Evolutionary conservation across 1,140 invertebrate species (phyloP), one percentile per base, ranked within the genome.

Genomic region (Pygmarrhopalites habei): DNA sequence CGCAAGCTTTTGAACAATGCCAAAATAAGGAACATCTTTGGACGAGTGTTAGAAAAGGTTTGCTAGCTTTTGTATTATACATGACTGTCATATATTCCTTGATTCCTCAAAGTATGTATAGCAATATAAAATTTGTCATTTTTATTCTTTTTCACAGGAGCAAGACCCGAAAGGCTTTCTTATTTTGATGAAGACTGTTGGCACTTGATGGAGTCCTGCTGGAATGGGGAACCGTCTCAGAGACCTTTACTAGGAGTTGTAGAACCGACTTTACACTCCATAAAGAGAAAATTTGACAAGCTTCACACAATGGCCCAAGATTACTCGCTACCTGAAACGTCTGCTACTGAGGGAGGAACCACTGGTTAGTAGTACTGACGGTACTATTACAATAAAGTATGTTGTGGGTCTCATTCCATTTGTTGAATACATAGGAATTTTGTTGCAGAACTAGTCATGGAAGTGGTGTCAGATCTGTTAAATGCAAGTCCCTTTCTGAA

Each of bases 1-100:
- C 92, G 2, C 81, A 82, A 53, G 83, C 85, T 2, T 94, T 92
- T 77, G 89, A 93, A 72, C 83, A 87, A 65, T 93, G 90, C 75
- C 84, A 85, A 69, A 91, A 88, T 67, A 93, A 93, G 73, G 90
- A 93, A 74, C 87, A 91, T 70, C 75, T 94, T 0, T 93, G 90
- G 89, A 87, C 77, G 47, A 86, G 82, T 74, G 90, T 94, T 0
- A 85, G 84, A 72, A 84, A 84, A 86, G 90, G 89, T 91, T 35
- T 30, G 4, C 23, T 30, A n/a, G 25, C 19, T 46, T 17, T 21
- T 66, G n/a, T 17, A 4, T 60, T 7, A 60, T 15, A 2, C 14
- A 51, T 60, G 32, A 59, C 47, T 21, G 12, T 3, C 25, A 26
- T 47, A 3, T 19, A 12, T 7, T 58, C 35, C 21, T 35, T n/a